phyloP scores from a whole-genome alignment of 2,113 vertebrate species.

The Nothoprocta perdicaria region DNA sequence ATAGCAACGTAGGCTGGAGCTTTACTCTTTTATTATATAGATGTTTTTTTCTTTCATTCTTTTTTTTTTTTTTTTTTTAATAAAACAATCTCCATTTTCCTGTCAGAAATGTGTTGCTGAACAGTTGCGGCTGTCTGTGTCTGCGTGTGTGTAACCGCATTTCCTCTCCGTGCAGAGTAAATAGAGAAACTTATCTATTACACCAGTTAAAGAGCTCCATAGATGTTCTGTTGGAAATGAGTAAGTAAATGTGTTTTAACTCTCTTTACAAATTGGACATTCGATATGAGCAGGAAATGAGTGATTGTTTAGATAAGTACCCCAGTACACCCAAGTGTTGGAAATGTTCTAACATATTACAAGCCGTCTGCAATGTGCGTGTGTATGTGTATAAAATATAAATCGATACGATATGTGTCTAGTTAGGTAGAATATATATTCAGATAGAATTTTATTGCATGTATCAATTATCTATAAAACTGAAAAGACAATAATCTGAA shows the following conservation, averaged over 20 bases:
- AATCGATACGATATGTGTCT: constrained; percentile 54
- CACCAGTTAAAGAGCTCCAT: constrained; percentile 36
- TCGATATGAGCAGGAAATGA: constrained; percentile 66
- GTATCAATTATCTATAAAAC: constrained; percentile 43
- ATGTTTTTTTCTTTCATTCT: no score
- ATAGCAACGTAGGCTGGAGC: not conserved
- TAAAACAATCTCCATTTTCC: constrained; percentile 10
- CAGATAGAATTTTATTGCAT: constrained; percentile 55
- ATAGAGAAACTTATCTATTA: constrained; percentile 65
- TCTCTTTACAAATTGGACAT: constrained; percentile 61
- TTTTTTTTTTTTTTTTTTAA: not conserved
- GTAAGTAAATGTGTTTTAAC: constrained; percentile 64
- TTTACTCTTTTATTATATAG: not conserved
- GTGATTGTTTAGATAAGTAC: constrained; percentile 66
- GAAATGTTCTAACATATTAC: constrained; percentile 27
- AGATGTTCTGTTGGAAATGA: constrained; percentile 48
- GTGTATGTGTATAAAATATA: constrained; percentile 41
- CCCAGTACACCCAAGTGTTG: constrained; percentile 42
- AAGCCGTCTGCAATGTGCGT: not conserved
- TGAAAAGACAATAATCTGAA: constrained; percentile 52
- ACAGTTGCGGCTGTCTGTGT: not conserved
- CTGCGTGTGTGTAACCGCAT: constrained; percentile 31
- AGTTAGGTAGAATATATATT: constrained; percentile 62
- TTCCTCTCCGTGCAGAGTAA: constrained; percentile 41
- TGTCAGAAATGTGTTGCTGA: not conserved